These are phyloP conservation scores for Drosophila persimilis DNA, from an alignment of 1,140 invertebrate species.

Conservation along the genomic window DNA sequence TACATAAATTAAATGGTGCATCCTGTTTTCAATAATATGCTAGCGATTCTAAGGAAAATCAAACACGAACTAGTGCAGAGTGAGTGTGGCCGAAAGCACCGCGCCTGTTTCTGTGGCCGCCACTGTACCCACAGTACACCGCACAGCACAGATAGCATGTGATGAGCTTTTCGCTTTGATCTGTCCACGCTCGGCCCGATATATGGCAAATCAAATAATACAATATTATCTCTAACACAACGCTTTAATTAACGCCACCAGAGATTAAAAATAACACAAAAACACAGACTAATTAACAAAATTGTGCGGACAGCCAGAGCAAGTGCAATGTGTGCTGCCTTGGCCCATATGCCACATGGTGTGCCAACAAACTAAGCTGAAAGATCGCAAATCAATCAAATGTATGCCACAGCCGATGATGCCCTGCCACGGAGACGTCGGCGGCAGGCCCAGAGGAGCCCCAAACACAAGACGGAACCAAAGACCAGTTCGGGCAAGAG, in stretches of 20 bases:
- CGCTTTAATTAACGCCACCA: conserved; percentile 62
- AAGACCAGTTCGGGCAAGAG: conserved; percentile 33
- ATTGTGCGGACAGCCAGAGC: conserved; percentile 6
- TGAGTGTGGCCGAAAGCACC: conserved; percentile 41
- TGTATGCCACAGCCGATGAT: conserved; percentile 64
- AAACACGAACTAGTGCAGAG: conserved; percentile 68
- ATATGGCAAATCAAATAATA: conserved; percentile 53
- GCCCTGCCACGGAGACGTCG: conserved; percentile 46
- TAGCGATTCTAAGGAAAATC: conserved; percentile 62
- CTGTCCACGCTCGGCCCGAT: conserved; percentile 14
- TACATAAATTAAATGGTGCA: conserved; percentile 1
- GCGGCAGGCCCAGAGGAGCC: conserved; percentile 34
- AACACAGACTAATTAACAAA: conserved; percentile 14
- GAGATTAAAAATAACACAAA: conserved; percentile 20
- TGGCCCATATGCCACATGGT: conserved; percentile 41
- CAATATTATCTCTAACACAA: conserved; percentile 48
- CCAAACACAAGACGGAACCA: conserved; percentile 51
- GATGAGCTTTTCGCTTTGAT: conserved; percentile 48
- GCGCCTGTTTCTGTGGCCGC: conserved; percentile 28
- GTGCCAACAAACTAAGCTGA: conserved; percentile 28
- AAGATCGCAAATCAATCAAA: conserved; percentile 49
- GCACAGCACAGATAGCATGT: conserved; percentile 38
- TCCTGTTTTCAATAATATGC: conserved; percentile 12
- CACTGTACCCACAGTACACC: conserved; percentile 36
- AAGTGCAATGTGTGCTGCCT: conserved; percentile 64